Base-by-base conservation (phyloP, 2,797 vertebrate species). In the Xiphorhynchus erythropygius region DNA sequence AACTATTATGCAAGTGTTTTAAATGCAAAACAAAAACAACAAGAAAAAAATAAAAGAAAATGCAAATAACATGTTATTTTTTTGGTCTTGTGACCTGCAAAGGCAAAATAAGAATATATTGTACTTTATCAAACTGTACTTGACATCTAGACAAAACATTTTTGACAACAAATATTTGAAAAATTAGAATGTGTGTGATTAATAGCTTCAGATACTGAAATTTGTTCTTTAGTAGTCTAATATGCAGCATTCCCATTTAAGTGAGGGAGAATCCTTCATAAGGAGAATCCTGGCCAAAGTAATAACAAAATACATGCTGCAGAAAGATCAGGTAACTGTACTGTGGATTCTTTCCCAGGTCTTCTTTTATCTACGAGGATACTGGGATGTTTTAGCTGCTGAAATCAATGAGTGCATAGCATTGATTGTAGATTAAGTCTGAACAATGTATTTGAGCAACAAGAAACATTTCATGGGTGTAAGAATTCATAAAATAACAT, bases 331-430 rank as follows among this genome's bases (percentile, higher is more conserved):
- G 85, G 70, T 92, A 95, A 74, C 47, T 55, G 22, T 74, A 21
- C 17, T 65, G 63, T 93, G 90, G 83, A 91, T 95, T 94, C 30
- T 63, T 93, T 91, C 80, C 94, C 30, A 79, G 22, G 77, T 96
- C 53, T 81, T 97, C 87, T 47, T 94, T 94, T 94, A 83, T 95
- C 96, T 97, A 83, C 79, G 77, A 59, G 16, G 76, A 44, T 92
- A 79, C 42, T 92, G 56, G 55, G 62, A 95, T 18, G 80, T 96
- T 89, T 94, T 94, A 85, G n/a, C 60, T 22, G 11, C 49, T 94
- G 84, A 96, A 92, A 86, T 93, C 82, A 92, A 24, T 89, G 70
- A 75, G 11, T 69, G 14, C 9, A 5, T 47, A 64, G 44, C 55
- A 74, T 27, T 93, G 90, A 80, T 87, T 79, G 32, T 65, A 59